Conservation (phyloP, 2,888 invertebrate species). For the Heliconius hortense region DNA sequence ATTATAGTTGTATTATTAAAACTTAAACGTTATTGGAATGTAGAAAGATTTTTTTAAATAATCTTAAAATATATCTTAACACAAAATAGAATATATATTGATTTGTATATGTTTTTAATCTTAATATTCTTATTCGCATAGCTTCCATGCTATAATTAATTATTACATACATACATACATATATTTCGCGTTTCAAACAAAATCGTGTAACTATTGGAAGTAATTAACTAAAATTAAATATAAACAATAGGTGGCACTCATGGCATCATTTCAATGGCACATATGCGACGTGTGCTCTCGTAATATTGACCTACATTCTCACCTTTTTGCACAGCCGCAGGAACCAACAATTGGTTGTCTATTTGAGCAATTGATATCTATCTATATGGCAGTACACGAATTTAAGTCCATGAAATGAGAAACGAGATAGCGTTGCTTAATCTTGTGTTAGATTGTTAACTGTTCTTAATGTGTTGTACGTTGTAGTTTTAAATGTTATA, state of each 20-base stretch:
- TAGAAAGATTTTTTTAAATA: too few relatives aligned
- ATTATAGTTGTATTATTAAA: too few relatives aligned
- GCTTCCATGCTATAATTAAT: background rate
- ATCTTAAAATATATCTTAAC: background rate
- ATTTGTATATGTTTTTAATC: background rate
- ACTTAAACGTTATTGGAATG: too few relatives aligned
- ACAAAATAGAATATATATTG: background rate
- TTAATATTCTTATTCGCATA: background rate
- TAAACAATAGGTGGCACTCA: conserved; percentile 31
- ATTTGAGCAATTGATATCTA: conserved; percentile 52
- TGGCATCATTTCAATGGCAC: conserved; percentile 46
- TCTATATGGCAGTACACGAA: conserved; percentile 38
- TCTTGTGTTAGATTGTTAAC: background rate
- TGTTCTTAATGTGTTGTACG: background rate
- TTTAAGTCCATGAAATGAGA: conserved; percentile 22
- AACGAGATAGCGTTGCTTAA: conserved; percentile 8
- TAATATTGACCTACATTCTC: conserved; percentile 51
- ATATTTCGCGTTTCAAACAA: background rate
- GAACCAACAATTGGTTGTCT: conserved; percentile 48
- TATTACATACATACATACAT: background rate
- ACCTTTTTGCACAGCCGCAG: conserved; percentile 57
- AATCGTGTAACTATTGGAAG: conserved; percentile 3
- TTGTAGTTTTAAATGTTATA: background rate
- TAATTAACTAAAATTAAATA: conserved; percentile 17
- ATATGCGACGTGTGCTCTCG: conserved; percentile 48